Conservation (phyloP, 1,140 invertebrate genomes). For the Halesus radiatus region DNA sequence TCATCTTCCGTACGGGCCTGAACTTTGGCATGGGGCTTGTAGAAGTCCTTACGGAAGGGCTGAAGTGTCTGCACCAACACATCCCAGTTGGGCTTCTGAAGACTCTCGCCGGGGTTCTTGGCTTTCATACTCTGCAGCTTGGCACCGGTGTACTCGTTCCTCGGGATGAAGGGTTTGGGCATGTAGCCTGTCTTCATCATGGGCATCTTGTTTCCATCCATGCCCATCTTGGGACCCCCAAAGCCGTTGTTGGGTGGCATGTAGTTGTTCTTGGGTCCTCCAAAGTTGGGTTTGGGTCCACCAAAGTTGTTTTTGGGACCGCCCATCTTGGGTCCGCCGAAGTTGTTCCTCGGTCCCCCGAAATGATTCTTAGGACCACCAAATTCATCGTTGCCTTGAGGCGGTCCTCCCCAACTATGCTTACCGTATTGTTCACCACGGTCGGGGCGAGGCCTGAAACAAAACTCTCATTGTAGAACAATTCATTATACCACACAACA, state of each 20-base stretch:
- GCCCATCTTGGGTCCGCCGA: slow-evolving; percentile 67
- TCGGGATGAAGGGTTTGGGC: slow-evolving; percentile 63
- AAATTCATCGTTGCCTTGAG: slow-evolving; percentile 65
- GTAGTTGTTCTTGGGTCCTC: slow-evolving; percentile 66
- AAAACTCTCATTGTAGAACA: slow-evolving; percentile 2
- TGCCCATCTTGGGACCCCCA: slow-evolving; percentile 64
- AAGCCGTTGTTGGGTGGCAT: slow-evolving; percentile 66
- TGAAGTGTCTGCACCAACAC: slow-evolving; percentile 74
- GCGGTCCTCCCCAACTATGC: slow-evolving; percentile 67
- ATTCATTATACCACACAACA: not conserved
- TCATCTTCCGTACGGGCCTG: slow-evolving; percentile 79
- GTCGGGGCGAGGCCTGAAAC: slow-evolving; percentile 73
- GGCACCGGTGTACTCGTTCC: slow-evolving; percentile 66
- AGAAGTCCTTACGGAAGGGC: slow-evolving; percentile 94
- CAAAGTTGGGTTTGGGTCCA: slow-evolving; percentile 67
- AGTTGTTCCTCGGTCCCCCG: slow-evolving; percentile 65
- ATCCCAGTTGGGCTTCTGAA: slow-evolving; percentile 91
- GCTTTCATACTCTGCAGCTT: slow-evolving; percentile 75
- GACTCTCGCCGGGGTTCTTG: slow-evolving; percentile 81
- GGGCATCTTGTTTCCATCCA: slow-evolving; percentile 63
- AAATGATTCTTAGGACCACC: slow-evolving; percentile 68
- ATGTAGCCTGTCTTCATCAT: slow-evolving; percentile 62
- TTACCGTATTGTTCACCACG: slow-evolving; percentile 75
- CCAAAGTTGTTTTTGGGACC: slow-evolving; percentile 72
- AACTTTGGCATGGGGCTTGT: slow-evolving; percentile 86